Conservation (phyloP, 2,888 invertebrate species). For the Gymnoscelis rufifasciata region DNA sequence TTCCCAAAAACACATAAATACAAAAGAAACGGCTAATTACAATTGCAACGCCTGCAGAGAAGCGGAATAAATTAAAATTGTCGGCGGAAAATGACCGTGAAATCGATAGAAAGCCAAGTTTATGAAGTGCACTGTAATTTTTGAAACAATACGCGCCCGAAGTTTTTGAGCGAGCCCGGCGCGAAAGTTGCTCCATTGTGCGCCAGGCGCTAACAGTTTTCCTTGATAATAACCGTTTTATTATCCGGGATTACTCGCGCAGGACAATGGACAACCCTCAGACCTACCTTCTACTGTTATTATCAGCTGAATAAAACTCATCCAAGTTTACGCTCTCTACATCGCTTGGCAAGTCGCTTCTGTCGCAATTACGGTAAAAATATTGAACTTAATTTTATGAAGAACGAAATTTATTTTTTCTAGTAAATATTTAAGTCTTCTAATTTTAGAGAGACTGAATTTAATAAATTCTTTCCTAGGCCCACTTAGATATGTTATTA, state of each 20-base stretch:
- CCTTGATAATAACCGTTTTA: slow-evolving; percentile 32
- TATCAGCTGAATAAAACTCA: slow-evolving; percentile 33
- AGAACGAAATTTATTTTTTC: no score
- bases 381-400: no score
- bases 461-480: no score
- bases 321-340: slow-evolving; percentile 25
- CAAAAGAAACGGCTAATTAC: slow-evolving; percentile 13
- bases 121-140: slow-evolving; percentile 36
- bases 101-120: slow-evolving; percentile 39
- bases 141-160: slow-evolving; percentile 37
- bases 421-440: no score
- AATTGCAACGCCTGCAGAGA: slow-evolving; percentile 15
- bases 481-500: no score
- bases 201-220: slow-evolving; percentile 46
- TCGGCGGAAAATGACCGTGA: slow-evolving; percentile 49
- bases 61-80: slow-evolving; percentile 24
- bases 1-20: neutral
- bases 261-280: slow-evolving; percentile 28
- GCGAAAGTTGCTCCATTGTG: slow-evolving; percentile 44
- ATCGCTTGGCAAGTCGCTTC: neutral
- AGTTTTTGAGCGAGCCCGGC: slow-evolving; percentile 29
- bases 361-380: no score
- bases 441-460: no score
- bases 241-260: slow-evolving; percentile 28
- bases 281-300: slow-evolving; percentile 29